phyloP scores from a whole-genome alignment of 2,113 vertebrate species.

The Barbus barbus region DNA sequence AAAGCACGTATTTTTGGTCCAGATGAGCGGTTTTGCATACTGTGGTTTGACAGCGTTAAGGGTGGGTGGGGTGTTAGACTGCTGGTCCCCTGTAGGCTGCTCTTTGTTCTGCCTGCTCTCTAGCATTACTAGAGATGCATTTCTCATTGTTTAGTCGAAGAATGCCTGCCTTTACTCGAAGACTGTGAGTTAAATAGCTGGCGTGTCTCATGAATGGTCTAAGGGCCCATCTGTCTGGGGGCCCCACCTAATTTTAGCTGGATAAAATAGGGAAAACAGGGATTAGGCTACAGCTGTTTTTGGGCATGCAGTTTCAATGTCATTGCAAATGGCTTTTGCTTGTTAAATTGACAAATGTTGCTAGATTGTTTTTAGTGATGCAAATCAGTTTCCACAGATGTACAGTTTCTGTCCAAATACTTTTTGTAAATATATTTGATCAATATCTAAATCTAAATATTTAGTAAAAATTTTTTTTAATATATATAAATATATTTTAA shows the following conservation, averaged over 20 bases:
- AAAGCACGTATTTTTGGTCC: neutral
- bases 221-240: neutral
- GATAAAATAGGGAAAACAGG: neutral
- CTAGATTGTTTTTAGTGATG: neutral
- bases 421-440: neutral
- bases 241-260: neutral
- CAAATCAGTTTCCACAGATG: neutral
- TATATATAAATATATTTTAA: no score
- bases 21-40: neutral
- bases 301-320: neutral
- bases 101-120: constrained; percentile 27
- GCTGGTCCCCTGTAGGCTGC: constrained; percentile 1
- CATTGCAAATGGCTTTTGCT: neutral
- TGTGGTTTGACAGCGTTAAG: neutral
- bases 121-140: constrained; percentile 7
- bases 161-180: neutral
- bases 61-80: neutral
- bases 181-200: neutral
- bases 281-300: neutral
- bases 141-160: constrained; percentile 14
- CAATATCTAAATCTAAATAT: neutral
- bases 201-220: neutral
- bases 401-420: neutral
- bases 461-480: no score
- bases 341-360: neutral